Percentiles rank a stretch among this genome's conserved stretches.
Evolutionary conservation across 2,888 invertebrate species (phyloP).

Genomic region (Drepanosiphum platanoidis): DNA sequence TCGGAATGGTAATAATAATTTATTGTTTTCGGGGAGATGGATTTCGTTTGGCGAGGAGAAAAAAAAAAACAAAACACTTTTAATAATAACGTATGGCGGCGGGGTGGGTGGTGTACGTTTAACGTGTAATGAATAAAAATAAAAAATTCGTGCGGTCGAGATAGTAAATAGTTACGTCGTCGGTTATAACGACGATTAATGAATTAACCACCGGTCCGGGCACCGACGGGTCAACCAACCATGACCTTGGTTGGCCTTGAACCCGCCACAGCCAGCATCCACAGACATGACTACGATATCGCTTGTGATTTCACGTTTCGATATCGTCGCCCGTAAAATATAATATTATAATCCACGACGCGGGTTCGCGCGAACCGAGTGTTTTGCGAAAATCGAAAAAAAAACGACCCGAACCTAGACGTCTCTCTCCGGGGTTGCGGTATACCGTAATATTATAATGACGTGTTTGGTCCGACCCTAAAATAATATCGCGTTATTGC

Average conservation of each 20-base stretch:
- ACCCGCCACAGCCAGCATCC: slow-evolving; percentile 42
- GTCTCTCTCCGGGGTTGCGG: neutral
- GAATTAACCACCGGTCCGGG: slow-evolving; percentile 35
- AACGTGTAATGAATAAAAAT: too few relatives aligned
- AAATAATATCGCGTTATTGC: too few relatives aligned
- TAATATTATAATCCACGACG: too few relatives aligned
- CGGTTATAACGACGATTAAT: slow-evolving; percentile 41
- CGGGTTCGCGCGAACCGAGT: too few relatives aligned
- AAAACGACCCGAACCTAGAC: neutral
- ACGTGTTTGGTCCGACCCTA: too few relatives aligned
- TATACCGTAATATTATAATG: neutral
- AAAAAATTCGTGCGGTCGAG: neutral
- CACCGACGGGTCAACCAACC: slow-evolving; percentile 59
- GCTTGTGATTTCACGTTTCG: slow-evolving; percentile 27
- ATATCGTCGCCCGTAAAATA: too few relatives aligned
- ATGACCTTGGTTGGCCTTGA: slow-evolving; percentile 62
- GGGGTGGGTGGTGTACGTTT: too few relatives aligned
- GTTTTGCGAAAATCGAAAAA: too few relatives aligned
- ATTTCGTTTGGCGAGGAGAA: neutral
- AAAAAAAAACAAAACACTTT: neutral
- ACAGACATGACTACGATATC: slow-evolving; percentile 5
- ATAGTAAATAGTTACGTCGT: too few relatives aligned
- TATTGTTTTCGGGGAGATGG: neutral
- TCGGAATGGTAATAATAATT: neutral
- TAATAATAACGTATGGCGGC: too few relatives aligned